phyloP scores from a whole-genome alignment of 2,888 invertebrate species.

The Endomychus coccineus region DNA sequence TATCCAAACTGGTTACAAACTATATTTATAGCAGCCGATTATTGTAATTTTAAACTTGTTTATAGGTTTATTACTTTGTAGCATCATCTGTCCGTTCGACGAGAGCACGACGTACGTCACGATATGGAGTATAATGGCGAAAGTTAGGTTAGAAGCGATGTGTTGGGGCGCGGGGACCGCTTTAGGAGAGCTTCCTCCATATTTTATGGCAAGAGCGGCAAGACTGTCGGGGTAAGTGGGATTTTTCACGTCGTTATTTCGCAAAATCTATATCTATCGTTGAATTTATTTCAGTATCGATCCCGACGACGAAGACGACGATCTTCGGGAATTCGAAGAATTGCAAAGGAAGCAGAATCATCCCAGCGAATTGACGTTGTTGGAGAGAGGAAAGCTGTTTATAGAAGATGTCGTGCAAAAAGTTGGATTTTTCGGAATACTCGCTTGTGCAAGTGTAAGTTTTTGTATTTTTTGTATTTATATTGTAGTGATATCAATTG shows the following conservation, averaged over 20 bases:
- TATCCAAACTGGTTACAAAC: no score
- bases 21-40: no score
- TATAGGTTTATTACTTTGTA: slow-evolving; percentile 41
- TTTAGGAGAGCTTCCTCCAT: slow-evolving; percentile 97
- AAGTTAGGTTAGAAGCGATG: slow-evolving; percentile 91
- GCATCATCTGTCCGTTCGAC: slow-evolving; percentile 84
- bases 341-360: slow-evolving; percentile 55
- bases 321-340: slow-evolving; percentile 67
- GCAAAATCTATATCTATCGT: no score
- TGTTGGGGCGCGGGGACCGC: slow-evolving; percentile 98
- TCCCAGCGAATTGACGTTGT: slow-evolving; percentile 52
- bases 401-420: slow-evolving; percentile 86
- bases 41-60: slow-evolving; percentile 7
- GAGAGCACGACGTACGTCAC: slow-evolving; percentile 61
- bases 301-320: slow-evolving; percentile 55
- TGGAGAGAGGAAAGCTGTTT: slow-evolving; percentile 74
- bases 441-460: slow-evolving; percentile 89
- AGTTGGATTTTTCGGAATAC: slow-evolving; percentile 92
- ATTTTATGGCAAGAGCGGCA: slow-evolving; percentile 98
- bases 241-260: slow-evolving; percentile 4
- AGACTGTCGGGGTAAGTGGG: slow-evolving; percentile 52
- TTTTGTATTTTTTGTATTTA: no score
- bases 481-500: no score
- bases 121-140: slow-evolving; percentile 90
- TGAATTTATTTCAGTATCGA: slow-evolving; percentile 37